Evolutionary conservation across 2,888 invertebrate genomes (phyloP).

Genomic region (Lottia scabra): DNA sequence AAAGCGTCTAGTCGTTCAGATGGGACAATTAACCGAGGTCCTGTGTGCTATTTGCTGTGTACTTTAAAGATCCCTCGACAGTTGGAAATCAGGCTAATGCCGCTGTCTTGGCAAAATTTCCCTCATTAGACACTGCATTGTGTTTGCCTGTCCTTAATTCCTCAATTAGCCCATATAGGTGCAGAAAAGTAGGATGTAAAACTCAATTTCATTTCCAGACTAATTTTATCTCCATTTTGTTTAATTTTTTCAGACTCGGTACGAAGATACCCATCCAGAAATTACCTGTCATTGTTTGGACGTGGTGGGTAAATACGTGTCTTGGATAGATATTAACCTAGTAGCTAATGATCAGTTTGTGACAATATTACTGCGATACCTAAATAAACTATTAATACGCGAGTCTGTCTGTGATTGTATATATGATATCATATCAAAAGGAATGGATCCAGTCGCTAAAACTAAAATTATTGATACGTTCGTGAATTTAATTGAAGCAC

Average conservation of each 20-base stretch:
- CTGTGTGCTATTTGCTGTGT: too few species aligned
- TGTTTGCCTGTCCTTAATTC: too few species aligned
- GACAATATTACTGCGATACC: conserved; percentile 69
- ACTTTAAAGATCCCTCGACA: too few species aligned
- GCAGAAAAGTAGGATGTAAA: too few species aligned
- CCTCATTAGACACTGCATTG: too few species aligned
- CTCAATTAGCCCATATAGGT: too few species aligned
- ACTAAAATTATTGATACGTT: conserved; percentile 72
- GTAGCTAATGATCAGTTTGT: conserved; percentile 74
- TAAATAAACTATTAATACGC: conserved; percentile 64
- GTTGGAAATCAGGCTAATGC: too few species aligned
- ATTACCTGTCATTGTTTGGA: conserved; percentile 70
- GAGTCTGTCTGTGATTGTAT: conserved; percentile 73
- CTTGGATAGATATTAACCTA: conserved; percentile 75
- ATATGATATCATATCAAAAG: conserved; percentile 72
- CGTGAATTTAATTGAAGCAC: conserved; percentile 67
- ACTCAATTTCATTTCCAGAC: too few species aligned
- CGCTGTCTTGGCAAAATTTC: too few species aligned
- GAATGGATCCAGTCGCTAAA: conserved; percentile 74
- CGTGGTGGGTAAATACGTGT: conserved; percentile 73
- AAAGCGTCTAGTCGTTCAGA: too few species aligned
- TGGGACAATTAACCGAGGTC: too few species aligned
- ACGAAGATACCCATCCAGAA: conserved; percentile 67
- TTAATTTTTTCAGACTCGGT: conserved; percentile 68
- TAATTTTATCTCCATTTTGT: too few species aligned